A percentile compares a stretch with the other conserved stretches of the same genome.
phyloP scores from a whole-genome alignment of 2,888 invertebrate species.

The Asteroscopus sphinx region DNA sequence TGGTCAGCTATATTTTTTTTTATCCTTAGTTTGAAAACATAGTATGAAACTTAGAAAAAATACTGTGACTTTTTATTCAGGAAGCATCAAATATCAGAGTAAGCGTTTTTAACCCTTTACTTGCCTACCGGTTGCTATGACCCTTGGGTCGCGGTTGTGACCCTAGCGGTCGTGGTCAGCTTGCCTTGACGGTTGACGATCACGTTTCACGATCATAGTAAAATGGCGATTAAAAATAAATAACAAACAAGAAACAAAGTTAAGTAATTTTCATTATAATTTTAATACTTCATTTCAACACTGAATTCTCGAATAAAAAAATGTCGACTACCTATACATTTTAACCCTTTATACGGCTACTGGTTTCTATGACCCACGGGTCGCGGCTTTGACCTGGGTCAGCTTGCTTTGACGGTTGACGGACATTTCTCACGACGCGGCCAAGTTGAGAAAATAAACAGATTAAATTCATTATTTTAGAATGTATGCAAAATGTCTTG shows the following conservation, averaged over 20 bases:
- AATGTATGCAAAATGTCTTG: neutral
- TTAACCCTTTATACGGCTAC: conserved; percentile 30
- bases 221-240: neutral
- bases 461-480: neutral
- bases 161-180: conserved; percentile 65
- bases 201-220: conserved; percentile 52
- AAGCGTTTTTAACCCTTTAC: conserved; percentile 66
- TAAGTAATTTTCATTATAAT: neutral
- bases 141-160: conserved; percentile 68
- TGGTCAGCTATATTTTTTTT: neutral
- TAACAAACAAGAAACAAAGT: too few species aligned
- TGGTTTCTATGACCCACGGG: conserved; percentile 31
- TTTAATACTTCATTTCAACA: neutral
- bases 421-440: conserved; percentile 27
- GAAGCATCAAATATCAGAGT: conserved; percentile 38
- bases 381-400: conserved; percentile 30
- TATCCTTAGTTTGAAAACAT: too few species aligned
- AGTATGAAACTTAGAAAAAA: neutral
- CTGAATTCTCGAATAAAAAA: too few species aligned
- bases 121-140: conserved; percentile 61
- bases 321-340: neutral
- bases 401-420: conserved; percentile 21
- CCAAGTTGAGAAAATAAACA: neutral
- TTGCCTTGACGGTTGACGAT: conserved; percentile 52
- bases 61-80: neutral